Base-by-base conservation (phyloP, 1,140 invertebrate genomes). In the Conus ventricosus region DNA sequence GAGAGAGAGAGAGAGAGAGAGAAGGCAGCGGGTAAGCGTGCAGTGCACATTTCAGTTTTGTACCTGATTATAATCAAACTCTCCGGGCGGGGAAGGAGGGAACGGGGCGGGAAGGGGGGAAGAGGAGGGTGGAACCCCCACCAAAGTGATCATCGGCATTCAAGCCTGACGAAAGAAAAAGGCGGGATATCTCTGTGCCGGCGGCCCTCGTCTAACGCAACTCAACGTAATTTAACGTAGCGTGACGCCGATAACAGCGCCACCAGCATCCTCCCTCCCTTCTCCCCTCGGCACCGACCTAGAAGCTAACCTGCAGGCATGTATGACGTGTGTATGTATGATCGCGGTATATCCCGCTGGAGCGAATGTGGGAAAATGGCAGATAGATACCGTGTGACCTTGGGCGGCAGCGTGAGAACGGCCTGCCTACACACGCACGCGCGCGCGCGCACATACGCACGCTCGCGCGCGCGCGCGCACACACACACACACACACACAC, bases 1-100 rank as follows among this genome's bases (percentile, higher is more conserved):
- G 71, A 76, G 71, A 76, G 71, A 76, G 71, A 76, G 71, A 76
- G 71, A 76, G 71, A 76, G 71, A 76, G 71, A 76, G 71, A 76
- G 71, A 76, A n/a, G 8, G 20, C 8, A 23, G 71, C 13, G 39
- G 39, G 39, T 39, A 39, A 39, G 39, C 39, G 39, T 3, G 39
- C 39, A 39, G 39, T 39, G 39, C 39, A 39, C 39, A 39, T 3
- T 39, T 39, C 39, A 39, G 39, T 3, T 3, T 39, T 39, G 39
- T 39, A 39, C 39, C 39, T 39, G 39, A 39, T 39, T 39, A 39
- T 39, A 39, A 39, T 39, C 39, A 39, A 39, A 39, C 39, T 39
- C 39, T 39, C 3, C 39, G 39, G 39, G 39, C 39, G 39, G 71
- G n/a, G 71, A 23, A 6, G 71, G 25, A 23, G 25, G 71, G 23